These are phyloP conservation scores for Lycaena phlaeas DNA, from an alignment of 2,888 invertebrate species.

Conservation along the genomic window DNA sequence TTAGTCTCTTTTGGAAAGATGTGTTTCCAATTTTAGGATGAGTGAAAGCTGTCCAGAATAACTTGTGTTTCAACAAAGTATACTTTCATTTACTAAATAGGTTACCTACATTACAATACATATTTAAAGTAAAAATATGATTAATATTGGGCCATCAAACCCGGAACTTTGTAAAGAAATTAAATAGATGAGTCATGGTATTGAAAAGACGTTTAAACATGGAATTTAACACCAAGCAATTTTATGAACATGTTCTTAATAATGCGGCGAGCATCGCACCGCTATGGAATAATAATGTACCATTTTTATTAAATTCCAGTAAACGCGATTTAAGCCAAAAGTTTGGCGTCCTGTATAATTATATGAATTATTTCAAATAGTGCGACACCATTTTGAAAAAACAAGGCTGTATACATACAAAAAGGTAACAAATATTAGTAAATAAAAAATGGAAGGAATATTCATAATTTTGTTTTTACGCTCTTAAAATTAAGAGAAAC, in stretches of 20 bases:
- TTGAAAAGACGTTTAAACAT: neutral
- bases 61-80: too few species aligned
- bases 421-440: neutral
- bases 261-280: slow-evolving; percentile 21
- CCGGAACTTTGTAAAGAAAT: neutral
- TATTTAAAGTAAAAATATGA: too few species aligned
- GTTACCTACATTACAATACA: too few species aligned
- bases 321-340: slow-evolving; percentile 32
- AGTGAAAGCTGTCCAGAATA: too few species aligned
- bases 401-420: neutral
- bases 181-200: too few species aligned
- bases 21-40: too few species aligned
- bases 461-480: too few species aligned
- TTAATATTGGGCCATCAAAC: neutral
- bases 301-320: slow-evolving; percentile 39
- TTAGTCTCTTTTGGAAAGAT: too few species aligned
- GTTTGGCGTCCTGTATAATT: slow-evolving; percentile 42
- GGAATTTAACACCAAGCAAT: slow-evolving; percentile 13
- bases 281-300: slow-evolving; percentile 29
- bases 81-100: too few species aligned
- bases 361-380: slow-evolving; percentile 51
- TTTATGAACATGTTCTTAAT: slow-evolving; percentile 19
- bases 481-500: too few species aligned
- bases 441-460: too few species aligned
- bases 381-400: slow-evolving; percentile 29